Base-by-base conservation (phyloP, 2,113 vertebrate species). In the Bujurquina vittata region DNA sequence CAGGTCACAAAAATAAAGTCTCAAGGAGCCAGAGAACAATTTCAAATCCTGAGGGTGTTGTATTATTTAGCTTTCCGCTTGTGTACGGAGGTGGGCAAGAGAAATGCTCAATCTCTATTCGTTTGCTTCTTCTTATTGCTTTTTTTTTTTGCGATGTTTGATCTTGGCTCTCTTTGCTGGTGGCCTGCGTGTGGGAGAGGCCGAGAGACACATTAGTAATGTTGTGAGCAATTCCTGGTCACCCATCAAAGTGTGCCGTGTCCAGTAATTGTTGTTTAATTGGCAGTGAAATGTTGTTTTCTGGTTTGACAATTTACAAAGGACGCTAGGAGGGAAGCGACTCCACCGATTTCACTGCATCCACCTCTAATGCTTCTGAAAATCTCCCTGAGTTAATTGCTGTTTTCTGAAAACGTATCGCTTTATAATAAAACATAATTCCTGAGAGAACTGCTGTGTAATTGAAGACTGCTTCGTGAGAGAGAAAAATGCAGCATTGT, bases 241-340 rank as follows among this genome's bases (percentile, higher is more conserved):
- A 84, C 56, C 83, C 86, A 83, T 89, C 85, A 88, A 88, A 89
- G 83, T 81, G 82, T 31, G 46, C 77, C 52, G 7, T 81, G 90
- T 87, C 84, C 87, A 79, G 85, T 93, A 92, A 94, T 92, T 92
- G 93, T 88, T 93, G 91, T 91, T 94, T 93, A 94, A 93, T 94
- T 92, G 92, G 85, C 81, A 80, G 86, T 93, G 88, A 93, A 94
- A 94, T 90, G 90, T 89, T 93, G 90, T 91, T 92, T 91, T 92
- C 89, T 91, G 87, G 84, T 77, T 90, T 87, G 88, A 92, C 80
- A 85, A 72, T 89, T 90, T 79, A 77, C 76, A 81, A 86, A 85
- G 73, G 79, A 80, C 31, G 17, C 69, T 33, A 15, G 57, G 57
- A 72, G 86, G 65, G 58, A 73, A 40, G 55, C 20, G n/a, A 57